Evolutionary conservation across 2,888 invertebrate species (phyloP), one percentile per base, ranked within the genome.

Genomic region (Rotaria macrura): DNA sequence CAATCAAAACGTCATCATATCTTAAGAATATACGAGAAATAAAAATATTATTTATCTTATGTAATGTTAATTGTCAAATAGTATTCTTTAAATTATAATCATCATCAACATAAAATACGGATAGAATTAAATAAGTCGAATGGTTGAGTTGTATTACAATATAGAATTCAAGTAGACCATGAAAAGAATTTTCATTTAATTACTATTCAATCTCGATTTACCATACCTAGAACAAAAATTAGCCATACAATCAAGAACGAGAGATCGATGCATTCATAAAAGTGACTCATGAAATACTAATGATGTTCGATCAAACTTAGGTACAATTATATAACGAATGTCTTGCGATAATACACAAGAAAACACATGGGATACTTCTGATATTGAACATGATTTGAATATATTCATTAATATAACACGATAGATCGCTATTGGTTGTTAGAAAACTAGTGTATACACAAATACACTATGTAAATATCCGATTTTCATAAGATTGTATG

Each of bases 371-470:
- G 55, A 43, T 57, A 29, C 47, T 14, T n/a, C 57, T 17, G 12
- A 85, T 17, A 52, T 23, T 83, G 0, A 29, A 20, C 29, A 83
- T 23, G 1, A 38, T 55, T 40, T 10, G 34, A 29, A 85, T 47
- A 34, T 85, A 57, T 72, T 83, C 83, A 38, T 54, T 83, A 12
- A 83, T 34, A 87, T 87, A 34, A 65, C 20, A 65, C 5, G 12
- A 6, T 5, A 34, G 20, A 34, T 25, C 34, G 5, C 20, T 34
- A 34, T 65, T 34, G 7, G 55, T 43, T 14, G 57, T 74, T 20
- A 83, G 2, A 34, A 83, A 85, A 25, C 55, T 57, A 40, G 43
- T 43, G 17, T 83, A 1, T 14, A 85, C 20, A 25, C 83, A 83
- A 17, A 85, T 57, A 34, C 54, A 57, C 57, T 85, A 85, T 14